Percentiles rank a stretch among this genome's conserved stretches.
Evolutionary conservation across 2,888 invertebrate species (phyloP).

Genomic region (Parnassius smintheus): DNA sequence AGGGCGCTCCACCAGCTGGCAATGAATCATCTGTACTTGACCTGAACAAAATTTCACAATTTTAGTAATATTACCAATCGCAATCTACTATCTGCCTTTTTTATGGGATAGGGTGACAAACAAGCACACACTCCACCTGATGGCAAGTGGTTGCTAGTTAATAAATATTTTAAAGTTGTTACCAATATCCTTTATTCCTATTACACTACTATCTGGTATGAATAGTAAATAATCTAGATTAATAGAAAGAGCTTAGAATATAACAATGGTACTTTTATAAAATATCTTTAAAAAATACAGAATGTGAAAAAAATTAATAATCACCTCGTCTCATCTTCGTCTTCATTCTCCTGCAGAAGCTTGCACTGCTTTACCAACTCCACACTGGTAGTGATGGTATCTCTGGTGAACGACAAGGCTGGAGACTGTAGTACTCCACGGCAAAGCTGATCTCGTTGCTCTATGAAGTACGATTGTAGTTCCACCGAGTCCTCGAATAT

Average conservation of each 20-base stretch:
- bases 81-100: too few relatives aligned
- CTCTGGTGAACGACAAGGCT: constrained; percentile 89
- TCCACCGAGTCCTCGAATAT: constrained; percentile 98
- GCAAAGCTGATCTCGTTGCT: constrained; percentile 87
- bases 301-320: constrained; percentile 1
- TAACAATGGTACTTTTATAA: too few relatives aligned
- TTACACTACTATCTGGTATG: too few relatives aligned
- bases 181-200: too few relatives aligned
- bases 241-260: too few relatives aligned
- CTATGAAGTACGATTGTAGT: constrained; percentile 94
- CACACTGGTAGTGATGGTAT: constrained; percentile 87
- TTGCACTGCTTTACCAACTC: constrained; percentile 89
- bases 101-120: too few relatives aligned
- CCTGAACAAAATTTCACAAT: constrained; percentile 36
- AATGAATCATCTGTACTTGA: constrained; percentile 74
- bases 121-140: too few relatives aligned
- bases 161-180: too few relatives aligned
- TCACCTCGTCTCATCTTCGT: constrained; percentile 85
- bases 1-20: constrained; percentile 65
- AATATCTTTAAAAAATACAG: too few relatives aligned
- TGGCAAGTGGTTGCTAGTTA: too few relatives aligned
- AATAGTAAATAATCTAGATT: too few relatives aligned
- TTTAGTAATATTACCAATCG: not conserved
- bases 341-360: constrained; percentile 87
- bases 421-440: constrained; percentile 91